Conservation (phyloP, 2,888 invertebrate genomes). For the Hyalella azteca region DNA sequence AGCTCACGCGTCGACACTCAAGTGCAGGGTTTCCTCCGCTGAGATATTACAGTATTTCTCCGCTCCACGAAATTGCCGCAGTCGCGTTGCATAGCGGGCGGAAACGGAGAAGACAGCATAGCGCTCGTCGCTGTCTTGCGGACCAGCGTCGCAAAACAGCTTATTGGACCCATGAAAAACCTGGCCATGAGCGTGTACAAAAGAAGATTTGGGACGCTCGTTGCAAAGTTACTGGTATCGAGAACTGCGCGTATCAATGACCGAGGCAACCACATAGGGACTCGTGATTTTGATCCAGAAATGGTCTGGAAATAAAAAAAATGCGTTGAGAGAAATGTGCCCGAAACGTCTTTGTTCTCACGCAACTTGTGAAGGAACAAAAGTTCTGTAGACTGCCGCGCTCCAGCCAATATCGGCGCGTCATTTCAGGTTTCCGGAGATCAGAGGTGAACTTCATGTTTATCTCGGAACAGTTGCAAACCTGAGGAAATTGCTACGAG, state of each 20-base stretch:
- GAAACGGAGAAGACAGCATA: constrained; percentile 1
- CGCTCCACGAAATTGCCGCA: constrained; percentile 1
- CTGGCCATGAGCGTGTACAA: too few relatives aligned
- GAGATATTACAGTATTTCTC: constrained; percentile 12
- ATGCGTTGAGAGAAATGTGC: too few relatives aligned
- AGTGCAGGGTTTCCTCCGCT: neutral
- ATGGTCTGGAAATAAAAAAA: too few relatives aligned
- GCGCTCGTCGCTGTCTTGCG: neutral
- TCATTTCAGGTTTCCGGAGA: constrained; percentile 31
- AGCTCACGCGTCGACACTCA: neutral
- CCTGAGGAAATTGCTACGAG: constrained; percentile 26
- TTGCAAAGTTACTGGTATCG: too few relatives aligned
- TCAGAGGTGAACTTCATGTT: constrained; percentile 30
- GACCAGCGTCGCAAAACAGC: neutral
- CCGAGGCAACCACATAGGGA: too few relatives aligned
- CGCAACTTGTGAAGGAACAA: constrained; percentile 4
- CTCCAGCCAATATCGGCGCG: constrained; percentile 13
- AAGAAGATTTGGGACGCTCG: too few relatives aligned
- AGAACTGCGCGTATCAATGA: too few relatives aligned
- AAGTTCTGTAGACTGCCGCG: neutral
- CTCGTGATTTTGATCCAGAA: too few relatives aligned
- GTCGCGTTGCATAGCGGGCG: neutral
- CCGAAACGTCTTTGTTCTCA: neutral
- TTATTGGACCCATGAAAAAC: too few relatives aligned
- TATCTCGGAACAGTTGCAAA: constrained; percentile 32